A percentile compares a stretch with the other conserved stretches of the same genome.
phyloP scores from a whole-genome alignment of 2,888 invertebrate genomes.

The Chironomus riparius region DNA sequence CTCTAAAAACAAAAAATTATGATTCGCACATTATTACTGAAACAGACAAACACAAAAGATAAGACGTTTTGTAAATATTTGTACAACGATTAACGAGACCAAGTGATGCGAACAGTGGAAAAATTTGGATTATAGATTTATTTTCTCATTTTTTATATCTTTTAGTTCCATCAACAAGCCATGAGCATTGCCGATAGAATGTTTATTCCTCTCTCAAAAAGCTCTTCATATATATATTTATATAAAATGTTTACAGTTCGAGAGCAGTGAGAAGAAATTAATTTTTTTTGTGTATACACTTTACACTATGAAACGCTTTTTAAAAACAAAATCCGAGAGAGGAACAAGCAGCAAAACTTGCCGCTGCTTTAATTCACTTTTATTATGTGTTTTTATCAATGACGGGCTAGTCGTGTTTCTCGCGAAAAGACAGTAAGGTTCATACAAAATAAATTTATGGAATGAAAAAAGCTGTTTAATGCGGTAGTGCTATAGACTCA shows the following conservation, averaged over 20 bases:
- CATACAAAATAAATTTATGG: not conserved
- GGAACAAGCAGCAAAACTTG: not conserved
- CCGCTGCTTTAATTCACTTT: slow-evolving; percentile 17
- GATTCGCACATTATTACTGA: no score
- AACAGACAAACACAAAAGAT: not conserved
- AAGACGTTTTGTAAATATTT: not conserved
- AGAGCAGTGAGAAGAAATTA: not conserved
- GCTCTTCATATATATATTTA: not conserved
- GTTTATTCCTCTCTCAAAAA: not conserved
- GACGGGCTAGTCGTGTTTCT: slow-evolving; percentile 9
- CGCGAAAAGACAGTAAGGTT: not conserved
- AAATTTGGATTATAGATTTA: not conserved
- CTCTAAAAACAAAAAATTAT: no score
- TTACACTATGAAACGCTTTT: not conserved
- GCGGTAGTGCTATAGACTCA: no score
- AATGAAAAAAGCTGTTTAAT: no score
- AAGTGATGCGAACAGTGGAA: not conserved
- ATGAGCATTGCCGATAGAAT: not conserved
- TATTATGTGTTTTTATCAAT: slow-evolving; percentile 23
- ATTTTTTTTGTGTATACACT: not conserved
- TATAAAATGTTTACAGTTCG: not conserved
- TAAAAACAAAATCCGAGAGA: not conserved
- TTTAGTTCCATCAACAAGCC: no score
- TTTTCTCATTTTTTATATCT: not conserved
- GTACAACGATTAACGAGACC: not conserved